A percentile compares a stretch with the other conserved stretches of the same genome.
Conservation (phyloP, 2,113 vertebrate species). For the Paramisgurnus dabryanus region DNA sequence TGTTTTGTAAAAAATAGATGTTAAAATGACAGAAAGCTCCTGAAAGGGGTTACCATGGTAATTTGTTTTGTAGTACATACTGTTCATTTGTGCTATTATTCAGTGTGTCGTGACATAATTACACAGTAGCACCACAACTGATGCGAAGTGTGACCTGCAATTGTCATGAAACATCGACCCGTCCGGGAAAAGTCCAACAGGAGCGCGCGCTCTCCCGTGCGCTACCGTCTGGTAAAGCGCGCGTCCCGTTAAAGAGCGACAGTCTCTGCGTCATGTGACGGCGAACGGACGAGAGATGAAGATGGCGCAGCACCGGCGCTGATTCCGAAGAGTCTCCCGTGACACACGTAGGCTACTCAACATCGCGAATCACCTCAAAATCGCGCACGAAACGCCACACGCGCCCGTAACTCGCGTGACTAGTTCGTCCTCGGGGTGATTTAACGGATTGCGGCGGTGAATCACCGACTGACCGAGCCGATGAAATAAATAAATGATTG, state of each 20-base stretch:
- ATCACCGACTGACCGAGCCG: slow-evolving; percentile 11
- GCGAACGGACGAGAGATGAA: slow-evolving; percentile 47
- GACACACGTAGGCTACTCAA: not conserved
- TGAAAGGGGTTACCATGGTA: not conserved
- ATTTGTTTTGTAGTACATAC: not conserved
- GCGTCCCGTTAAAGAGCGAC: slow-evolving; percentile 31
- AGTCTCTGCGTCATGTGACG: slow-evolving; percentile 57
- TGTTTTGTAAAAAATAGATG: too few species aligned
- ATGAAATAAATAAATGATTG: slow-evolving; percentile 40
- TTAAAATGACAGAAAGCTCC: too few species aligned
- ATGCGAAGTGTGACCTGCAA: not conserved
- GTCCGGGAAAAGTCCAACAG: not conserved
- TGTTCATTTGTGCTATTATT: not conserved
- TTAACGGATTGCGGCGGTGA: not conserved
- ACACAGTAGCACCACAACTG: not conserved
- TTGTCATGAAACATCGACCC: not conserved
- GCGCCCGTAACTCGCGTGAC: slow-evolving; percentile 14
- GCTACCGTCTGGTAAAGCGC: slow-evolving; percentile 5
- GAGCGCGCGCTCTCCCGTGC: slow-evolving; percentile 5
- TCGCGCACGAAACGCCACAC: not conserved
- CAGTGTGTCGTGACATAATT: not conserved
- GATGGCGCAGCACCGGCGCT: slow-evolving; percentile 56
- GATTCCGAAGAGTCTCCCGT: slow-evolving; percentile 28
- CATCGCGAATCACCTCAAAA: not conserved
- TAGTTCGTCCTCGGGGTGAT: slow-evolving; percentile 9